Evolutionary conservation across 2,888 invertebrate genomes (phyloP), one percentile per base, ranked within the genome.

Genomic region (Agonum fuliginosum): DNA sequence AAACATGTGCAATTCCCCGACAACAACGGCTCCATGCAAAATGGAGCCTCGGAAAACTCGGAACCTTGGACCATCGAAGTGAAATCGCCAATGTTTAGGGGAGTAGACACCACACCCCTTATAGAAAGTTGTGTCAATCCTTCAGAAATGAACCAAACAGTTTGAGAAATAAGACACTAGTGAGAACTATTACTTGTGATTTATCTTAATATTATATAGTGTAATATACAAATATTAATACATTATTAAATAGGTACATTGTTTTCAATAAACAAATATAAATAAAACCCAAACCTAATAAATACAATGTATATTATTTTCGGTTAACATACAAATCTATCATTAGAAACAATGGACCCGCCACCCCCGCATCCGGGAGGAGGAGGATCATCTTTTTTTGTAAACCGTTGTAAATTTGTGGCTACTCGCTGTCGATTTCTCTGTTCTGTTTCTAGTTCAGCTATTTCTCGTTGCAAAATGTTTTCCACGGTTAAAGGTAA

Each of bases 1-100:
- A 93, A 93, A 81, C 93, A 93, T 81, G 93, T 93, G 0, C 92
- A 93, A 83, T 93, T 93, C 82, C 92, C 91, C 0, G 92, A 92
- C 81, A 74, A 22, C 69, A 77, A 70, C 78, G 69, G 6, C 74
- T 58, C 81, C 4, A 51, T 82, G 6, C 82, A 83, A 12, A 84
- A 84, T 79, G 83, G 84, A 3, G 14, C 30, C 2, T 80, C 83
- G 19, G 85, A 85, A 34, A 79, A 84, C 12, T 79, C 85, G 19
- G 86, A 86, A 80, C 86, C 86, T 0, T 85, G 86, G 84, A 84
- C 84, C 74, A 83, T 84, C 70, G 86, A 86, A 51, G 82, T 83
- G 62, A 85, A 81, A 20, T 77, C 77, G 4, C 77, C 77, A 4
- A 37, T 54, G 20, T 70, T 70, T 17, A 37, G 70, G 2, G 70